Percentiles rank a stretch among this genome's conserved stretches.
Evolutionary conservation across 2,888 invertebrate genomes (phyloP).

Genomic region (Drosophila seclusa): DNA sequence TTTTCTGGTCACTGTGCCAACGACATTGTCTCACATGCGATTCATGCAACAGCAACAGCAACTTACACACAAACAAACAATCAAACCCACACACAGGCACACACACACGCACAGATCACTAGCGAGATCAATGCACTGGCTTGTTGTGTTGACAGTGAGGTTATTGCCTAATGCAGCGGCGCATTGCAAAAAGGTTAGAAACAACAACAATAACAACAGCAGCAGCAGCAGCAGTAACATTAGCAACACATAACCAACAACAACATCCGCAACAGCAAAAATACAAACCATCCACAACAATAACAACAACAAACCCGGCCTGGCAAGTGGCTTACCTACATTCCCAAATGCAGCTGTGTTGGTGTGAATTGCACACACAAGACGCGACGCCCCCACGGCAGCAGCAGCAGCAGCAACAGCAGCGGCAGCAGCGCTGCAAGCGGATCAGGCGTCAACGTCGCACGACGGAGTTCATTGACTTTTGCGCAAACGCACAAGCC

Average conservation of each 20-base stretch:
- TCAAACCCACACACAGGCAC: conserved; percentile 2
- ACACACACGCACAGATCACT: conserved; percentile 32
- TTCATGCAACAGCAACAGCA: conserved; percentile 36
- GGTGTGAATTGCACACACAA: conserved; percentile 71
- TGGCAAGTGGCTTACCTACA: conserved; percentile 79
- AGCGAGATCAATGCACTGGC: conserved; percentile 71
- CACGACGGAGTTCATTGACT: conserved; percentile 74
- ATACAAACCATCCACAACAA: conserved; percentile 8
- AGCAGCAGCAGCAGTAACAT: conserved; percentile 24
- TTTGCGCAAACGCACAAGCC: conserved; percentile 78
- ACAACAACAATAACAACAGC: conserved; percentile 45
- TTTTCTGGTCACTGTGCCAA: conserved; percentile 83
- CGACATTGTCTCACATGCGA: conserved; percentile 76
- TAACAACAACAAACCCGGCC: conserved; percentile 51
- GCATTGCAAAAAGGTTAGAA: conserved; percentile 76
- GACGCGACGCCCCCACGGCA: conserved; percentile 60
- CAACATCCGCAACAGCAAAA: conserved; percentile 33
- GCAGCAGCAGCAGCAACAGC: conserved; percentile 36
- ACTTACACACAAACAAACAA: conserved; percentile 8
- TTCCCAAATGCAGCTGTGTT: conserved; percentile 68
- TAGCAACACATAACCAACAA: conserved; percentile 36
- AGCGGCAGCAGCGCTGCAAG: conserved; percentile 49
- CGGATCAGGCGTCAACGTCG: conserved; percentile 52
- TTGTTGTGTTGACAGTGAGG: conserved; percentile 69
- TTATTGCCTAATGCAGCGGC: conserved; percentile 71